Conservation (phyloP, 2,797 vertebrate species). For the Sternotherus odoratus region DNA sequence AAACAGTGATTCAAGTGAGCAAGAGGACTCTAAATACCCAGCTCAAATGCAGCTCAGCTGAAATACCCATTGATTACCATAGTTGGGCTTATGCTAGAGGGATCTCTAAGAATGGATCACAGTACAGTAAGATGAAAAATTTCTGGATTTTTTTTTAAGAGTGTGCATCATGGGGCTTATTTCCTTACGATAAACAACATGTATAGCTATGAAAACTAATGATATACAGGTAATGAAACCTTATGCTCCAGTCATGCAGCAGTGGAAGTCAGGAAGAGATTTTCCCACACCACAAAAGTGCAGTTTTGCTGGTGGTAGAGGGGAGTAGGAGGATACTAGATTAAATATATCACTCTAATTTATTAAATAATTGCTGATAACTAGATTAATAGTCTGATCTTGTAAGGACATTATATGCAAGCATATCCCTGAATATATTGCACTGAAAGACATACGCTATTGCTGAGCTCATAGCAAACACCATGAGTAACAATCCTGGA, state of each 20-base stretch:
- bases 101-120: not conserved
- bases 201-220: not conserved
- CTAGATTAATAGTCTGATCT: not conserved
- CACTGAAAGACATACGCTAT: not conserved
- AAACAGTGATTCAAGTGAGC: not conserved
- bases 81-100: not conserved
- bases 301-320: not conserved
- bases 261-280: rapidly evolving
- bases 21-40: not conserved
- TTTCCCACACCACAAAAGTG: not conserved
- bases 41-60: not conserved
- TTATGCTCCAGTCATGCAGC: not conserved
- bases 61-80: not conserved
- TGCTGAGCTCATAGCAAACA: not conserved
- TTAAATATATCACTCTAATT: not conserved
- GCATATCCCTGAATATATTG: not conserved
- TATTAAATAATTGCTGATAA: not conserved
- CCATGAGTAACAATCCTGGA: not conserved
- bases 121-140: not conserved
- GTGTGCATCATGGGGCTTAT: not conserved
- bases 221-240: not conserved
- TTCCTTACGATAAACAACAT: not conserved
- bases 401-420: not conserved
- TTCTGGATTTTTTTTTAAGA: not conserved
- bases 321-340: rapidly evolving